A percentile compares a stretch with the other conserved stretches of the same genome.
These are phyloP conservation scores for Todiramphus saurophagus DNA, from an alignment of 2,113 vertebrate species.

Conservation along the genomic window DNA sequence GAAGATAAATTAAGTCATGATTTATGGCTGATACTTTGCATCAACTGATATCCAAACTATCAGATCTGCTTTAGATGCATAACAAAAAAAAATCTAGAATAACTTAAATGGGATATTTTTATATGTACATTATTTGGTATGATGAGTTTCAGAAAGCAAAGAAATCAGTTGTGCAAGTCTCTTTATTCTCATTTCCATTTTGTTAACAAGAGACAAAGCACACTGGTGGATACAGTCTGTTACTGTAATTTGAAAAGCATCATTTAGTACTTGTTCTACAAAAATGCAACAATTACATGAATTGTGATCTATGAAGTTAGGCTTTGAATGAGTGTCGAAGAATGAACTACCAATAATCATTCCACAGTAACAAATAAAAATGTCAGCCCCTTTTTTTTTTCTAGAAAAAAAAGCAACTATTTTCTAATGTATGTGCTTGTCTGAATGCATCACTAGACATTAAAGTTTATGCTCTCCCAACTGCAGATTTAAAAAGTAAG, in stretches of 20 bases:
- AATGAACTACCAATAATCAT: neutral
- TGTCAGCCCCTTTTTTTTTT: accelerated
- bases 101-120: neutral
- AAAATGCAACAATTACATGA: neutral
- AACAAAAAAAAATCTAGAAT: neutral
- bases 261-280: neutral
- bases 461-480: neutral
- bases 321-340: neutral
- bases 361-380: neutral
- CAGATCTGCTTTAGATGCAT: neutral
- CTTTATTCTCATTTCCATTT: neutral
- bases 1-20: neutral
- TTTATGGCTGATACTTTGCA: neutral
- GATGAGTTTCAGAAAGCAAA: neutral
- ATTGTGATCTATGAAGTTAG: neutral
- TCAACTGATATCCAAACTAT: neutral
- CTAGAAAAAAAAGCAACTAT: neutral
- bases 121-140: neutral
- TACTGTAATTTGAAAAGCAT: neutral
- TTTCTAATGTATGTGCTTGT: neutral
- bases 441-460: neutral
- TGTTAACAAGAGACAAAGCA: neutral
- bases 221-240: neutral
- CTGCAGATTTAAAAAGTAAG: neutral
- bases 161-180: neutral